Conservation (phyloP, 2,888 invertebrate species). For the Podotricha telesiphe region DNA sequence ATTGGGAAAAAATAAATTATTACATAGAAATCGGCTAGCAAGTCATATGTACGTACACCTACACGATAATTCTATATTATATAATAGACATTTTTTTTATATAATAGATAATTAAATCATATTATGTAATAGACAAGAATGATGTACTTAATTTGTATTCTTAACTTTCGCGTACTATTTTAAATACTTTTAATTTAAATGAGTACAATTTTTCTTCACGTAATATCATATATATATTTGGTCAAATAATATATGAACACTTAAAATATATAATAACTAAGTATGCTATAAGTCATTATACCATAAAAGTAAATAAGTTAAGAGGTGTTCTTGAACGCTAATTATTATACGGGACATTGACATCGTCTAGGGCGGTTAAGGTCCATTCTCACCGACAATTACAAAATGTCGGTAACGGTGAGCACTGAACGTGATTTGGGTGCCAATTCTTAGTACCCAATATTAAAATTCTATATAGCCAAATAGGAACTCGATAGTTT, state of each 20-base stretch:
- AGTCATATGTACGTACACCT: no score
- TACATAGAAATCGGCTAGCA: no score
- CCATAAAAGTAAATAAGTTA: conserved; percentile 11
- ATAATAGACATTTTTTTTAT: no score
- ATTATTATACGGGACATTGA: conserved; percentile 62
- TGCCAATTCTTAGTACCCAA: conserved; percentile 41
- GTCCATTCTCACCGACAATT: conserved; percentile 63
- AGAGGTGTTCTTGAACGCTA: conserved; percentile 32
- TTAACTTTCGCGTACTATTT: no score
- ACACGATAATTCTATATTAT: no score
- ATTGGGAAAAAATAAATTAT: no score
- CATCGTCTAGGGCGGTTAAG: conserved; percentile 66
- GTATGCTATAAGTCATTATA: not conserved
- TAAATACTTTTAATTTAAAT: no score
- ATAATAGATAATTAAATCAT: no score
- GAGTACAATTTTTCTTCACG: not conserved
- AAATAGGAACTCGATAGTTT: not conserved
- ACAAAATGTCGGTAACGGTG: conserved; percentile 77
- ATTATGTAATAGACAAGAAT: no score
- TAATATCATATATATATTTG: not conserved
- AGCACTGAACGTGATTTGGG: conserved; percentile 60
- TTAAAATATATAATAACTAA: not conserved
- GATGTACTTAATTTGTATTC: no score
- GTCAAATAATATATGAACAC: not conserved
- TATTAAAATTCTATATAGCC: conserved; percentile 23